Base-by-base conservation (phyloP, 2,888 invertebrate species). In the Drosophila diplacantha region DNA sequence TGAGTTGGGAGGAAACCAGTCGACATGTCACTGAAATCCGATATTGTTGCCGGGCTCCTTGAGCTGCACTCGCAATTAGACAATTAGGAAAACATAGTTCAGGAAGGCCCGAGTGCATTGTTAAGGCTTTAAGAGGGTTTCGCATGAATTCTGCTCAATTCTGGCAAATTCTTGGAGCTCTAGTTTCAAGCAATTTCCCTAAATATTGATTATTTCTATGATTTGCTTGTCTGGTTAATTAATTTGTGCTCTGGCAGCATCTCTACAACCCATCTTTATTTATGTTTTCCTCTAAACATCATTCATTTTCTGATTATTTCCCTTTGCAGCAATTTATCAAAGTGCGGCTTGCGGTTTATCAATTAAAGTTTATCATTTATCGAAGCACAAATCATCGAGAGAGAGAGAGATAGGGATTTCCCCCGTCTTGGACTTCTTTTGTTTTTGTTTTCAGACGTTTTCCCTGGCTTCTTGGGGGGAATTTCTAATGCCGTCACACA, bases 401-500 rank as follows among this genome's bases (percentile, higher is more conserved):
- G 8, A 1, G 7, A 20, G 24, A 12, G 32, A 32, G 5, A n/a
- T 3, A 6, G 22, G 26, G 43, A 7, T 16, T 43, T 29, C 5
- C 44, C 26, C 24, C 24, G 5, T 35, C 29, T 20, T 9, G 9
- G 20, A 31, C 44, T 31, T 46, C 29, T 31, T 14, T 31, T 31
- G 31, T 14, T 57, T 41, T n/a, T 43, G 20, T 7, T 29, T 34
- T 29, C 20, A 20, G 14, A 14, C 20, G 32, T 22, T 61, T 38
- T 60, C 39, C 29, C 14, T 49, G 31, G 22, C 9, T 20, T 22
- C 29, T 59, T 18, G 11, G 12, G 29, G 6, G 18, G 44, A 38
- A 57, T 47, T 60, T 46, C 57, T 49, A 34, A 22, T n/a, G 26
- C 57, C 75, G 81, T 81, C 81, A 74, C 78, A 79, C 78, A 58